Evolutionary conservation across 2,888 invertebrate genomes (phyloP), one percentile per base, ranked within the genome.

Genomic region (Rhagium mordax): DNA sequence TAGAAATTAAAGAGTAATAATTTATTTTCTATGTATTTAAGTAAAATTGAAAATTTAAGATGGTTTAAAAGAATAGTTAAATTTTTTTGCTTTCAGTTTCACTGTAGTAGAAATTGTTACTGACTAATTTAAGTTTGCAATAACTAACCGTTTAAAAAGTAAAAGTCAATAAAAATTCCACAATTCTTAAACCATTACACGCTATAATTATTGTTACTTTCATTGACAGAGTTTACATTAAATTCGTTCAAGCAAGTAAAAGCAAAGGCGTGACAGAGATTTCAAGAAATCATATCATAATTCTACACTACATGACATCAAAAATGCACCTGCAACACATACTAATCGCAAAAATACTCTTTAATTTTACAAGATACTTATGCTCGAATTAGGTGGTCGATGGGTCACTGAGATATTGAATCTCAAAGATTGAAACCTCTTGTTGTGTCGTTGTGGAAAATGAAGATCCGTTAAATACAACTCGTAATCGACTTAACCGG

Each of bases 131-230:
- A 29, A 15, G 8, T 29, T 59, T 33, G 59, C 55, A 55, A 48
- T 20, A 62, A 16, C 20, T n/a, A 48, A 48, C 51, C 48, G 49
- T 33, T 57, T 71, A 27, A 29, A 71, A 65, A 65, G 65, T 65
- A 71, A 71, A 71, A 62, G 62, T 70, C 18, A 68, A 20, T 60
- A 68, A 71, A 53, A 53, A 62, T 71, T 59, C 48, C 48, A 24
- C 48, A 65, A 53, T 69, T 60, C 59, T 59, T 48, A 49, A 71
- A 24, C 21, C 27, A 49, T 65, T 71, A 59, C 62, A 71, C 62
- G 65, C 59, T 59, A 24, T 59, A 57, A 59, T 55, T 47, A n/a
- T 41, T 41, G 60, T 70, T 59, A 71, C 71, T 71, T 71, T 71
- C 70, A 57, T 71, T 71, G 57, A n/a, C 47, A 62, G 41, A 62